Conservation (phyloP, 2,113 vertebrate species). For the Odontophorus gujanensis region DNA sequence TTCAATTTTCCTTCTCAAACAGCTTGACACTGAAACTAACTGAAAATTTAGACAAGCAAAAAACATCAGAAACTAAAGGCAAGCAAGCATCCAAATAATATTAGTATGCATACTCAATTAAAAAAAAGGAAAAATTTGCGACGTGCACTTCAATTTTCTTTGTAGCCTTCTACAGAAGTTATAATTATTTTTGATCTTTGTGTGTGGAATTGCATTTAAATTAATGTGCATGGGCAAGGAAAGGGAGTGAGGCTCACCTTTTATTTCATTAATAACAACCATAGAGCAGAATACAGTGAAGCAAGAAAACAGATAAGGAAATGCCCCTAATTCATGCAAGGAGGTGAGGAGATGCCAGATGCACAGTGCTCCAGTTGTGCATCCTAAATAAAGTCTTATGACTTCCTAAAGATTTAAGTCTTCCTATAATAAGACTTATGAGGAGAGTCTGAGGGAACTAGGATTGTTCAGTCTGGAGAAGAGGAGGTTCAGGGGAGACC, state of each 20-base stretch:
- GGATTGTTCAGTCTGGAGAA: background rate
- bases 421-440: background rate
- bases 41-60: background rate
- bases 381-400: no score
- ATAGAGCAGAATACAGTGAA: background rate
- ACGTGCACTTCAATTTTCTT: conserved; percentile 18
- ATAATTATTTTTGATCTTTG: conserved; percentile 64
- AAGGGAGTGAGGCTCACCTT: conserved; percentile 14
- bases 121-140: background rate
- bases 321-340: background rate
- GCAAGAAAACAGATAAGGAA: background rate
- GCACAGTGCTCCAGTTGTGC: rapidly evolving
- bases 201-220: conserved; percentile 59
- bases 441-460: background rate
- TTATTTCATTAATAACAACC: conserved; percentile 1
- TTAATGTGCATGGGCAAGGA: conserved; percentile 20
- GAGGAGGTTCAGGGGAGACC: background rate
- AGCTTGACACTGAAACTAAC: background rate
- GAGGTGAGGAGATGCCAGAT: background rate
- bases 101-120: background rate
- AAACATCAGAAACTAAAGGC: background rate
- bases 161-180: background rate
- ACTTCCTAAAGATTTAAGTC: no score
- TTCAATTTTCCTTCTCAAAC: background rate
- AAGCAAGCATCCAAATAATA: background rate